Base-by-base conservation (phyloP, 2,113 vertebrate genomes). In the Lycaon pictus region DNA sequence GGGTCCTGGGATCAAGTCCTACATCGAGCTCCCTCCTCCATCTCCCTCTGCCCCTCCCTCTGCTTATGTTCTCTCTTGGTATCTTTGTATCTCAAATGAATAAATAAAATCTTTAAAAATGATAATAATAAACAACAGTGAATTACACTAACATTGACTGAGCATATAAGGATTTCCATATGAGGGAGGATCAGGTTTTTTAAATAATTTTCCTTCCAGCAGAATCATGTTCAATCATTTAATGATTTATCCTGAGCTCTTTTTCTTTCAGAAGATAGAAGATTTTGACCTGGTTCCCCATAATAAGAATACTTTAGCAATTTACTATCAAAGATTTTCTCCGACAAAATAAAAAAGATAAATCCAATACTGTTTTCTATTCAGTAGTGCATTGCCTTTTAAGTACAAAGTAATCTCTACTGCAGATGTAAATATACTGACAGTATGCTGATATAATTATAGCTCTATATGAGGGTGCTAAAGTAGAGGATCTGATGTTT, bases 271-370 rank as follows among this genome's bases (percentile, higher is more conserved):
- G 7, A n/a, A 60, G 9, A n/a, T 85, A 83, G 83, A 48, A 87
- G 96, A 91, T 95, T 90, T 94, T 74, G 13, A 11, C 96, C 77
- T 94, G 25, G 29, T 63, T 93, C 35, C 81, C n/a, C 43, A 53
- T 77, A 94, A 87, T 94, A 15, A 90, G 43, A 96, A 88, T 4
- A 88, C 67, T 69, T 84, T 88, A 83, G 71, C 91, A 93, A 37
- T 94, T 96, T 58, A 94, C 35, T 86, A 1, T 58, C 92, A 94
- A 88, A 88, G 48, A 85, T 72, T 84, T 95, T 90, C 81, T 85
- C 37, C 71, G 62, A 12, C 63, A 93, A 96, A 93, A 69, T 77
- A 63, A 76, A 88, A 92, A 90, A 72, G 53, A 77, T 65, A 69
- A 84, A 51, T 90, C 25, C 84, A 19, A 43, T 93, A 79, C 25